Conservation (phyloP, 2,888 invertebrate genomes). For the Eurytoma adleriae region DNA sequence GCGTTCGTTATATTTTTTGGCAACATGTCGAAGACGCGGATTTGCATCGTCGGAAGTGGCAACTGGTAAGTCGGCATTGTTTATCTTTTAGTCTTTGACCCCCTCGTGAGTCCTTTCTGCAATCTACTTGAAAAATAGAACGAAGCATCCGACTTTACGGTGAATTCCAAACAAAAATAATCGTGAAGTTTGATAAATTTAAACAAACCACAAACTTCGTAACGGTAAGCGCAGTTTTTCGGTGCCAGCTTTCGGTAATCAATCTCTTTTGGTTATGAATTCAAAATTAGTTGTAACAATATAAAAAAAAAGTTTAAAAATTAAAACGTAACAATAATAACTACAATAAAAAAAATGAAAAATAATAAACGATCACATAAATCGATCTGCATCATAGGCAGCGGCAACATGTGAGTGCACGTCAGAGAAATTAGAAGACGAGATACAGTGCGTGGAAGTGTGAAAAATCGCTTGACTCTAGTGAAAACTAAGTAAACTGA, state of each 20-base stretch:
- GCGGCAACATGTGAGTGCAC: slow-evolving; percentile 21
- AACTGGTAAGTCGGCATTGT: slow-evolving; percentile 75
- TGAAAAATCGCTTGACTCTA: too few species aligned
- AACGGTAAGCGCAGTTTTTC: too few species aligned
- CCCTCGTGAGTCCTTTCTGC: neutral
- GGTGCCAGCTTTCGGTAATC: too few species aligned
- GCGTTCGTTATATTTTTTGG: slow-evolving; percentile 30
- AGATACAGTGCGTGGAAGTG: too few species aligned
- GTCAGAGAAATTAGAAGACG: too few species aligned
- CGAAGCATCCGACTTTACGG: neutral
- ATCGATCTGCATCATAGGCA: slow-evolving; percentile 5
- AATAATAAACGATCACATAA: slow-evolving; percentile 6
- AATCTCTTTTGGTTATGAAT: too few species aligned
- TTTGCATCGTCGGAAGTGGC: slow-evolving; percentile 79
- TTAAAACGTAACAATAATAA: neutral
- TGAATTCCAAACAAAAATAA: neutral
- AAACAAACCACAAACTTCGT: too few species aligned
- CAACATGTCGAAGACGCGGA: slow-evolving; percentile 68
- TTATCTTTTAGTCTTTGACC: neutral
- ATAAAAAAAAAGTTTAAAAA: neutral
- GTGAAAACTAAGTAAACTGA: too few species aligned
- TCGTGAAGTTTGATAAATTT: too few species aligned
- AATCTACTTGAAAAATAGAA: neutral
- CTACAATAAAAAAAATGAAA: slow-evolving; percentile 14
- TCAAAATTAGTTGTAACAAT: too few species aligned